phyloP scores from a whole-genome alignment of 1,140 invertebrate genomes.

The Dreissena polymorpha region DNA sequence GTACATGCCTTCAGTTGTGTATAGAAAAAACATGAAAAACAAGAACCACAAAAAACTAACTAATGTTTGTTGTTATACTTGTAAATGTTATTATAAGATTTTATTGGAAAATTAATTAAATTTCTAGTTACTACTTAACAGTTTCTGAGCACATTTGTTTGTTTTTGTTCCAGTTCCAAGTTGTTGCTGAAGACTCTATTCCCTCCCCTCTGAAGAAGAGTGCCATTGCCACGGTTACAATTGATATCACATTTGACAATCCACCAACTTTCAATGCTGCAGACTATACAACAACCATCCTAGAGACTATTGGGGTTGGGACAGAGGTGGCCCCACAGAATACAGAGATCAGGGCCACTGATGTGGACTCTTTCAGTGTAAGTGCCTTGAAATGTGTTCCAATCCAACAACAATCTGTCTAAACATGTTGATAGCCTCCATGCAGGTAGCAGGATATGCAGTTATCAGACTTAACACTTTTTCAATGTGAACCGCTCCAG shows the following conservation, averaged over 20 bases:
- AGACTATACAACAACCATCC: slow-evolving; percentile 89
- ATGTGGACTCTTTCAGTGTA: slow-evolving; percentile 59
- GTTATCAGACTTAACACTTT: too few species aligned
- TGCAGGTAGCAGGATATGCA: not conserved
- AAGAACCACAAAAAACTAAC: too few species aligned
- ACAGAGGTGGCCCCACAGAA: slow-evolving; percentile 35
- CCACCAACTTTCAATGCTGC: slow-evolving; percentile 59
- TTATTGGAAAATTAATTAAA: not conserved
- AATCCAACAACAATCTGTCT: not conserved
- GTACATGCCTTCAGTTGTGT: too few species aligned
- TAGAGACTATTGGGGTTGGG: slow-evolving; percentile 55
- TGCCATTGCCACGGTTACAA: slow-evolving; percentile 60
- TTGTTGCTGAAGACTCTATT: slow-evolving; percentile 49
- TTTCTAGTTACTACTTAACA: not conserved
- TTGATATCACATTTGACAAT: slow-evolving; percentile 70
- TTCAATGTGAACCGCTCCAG: too few species aligned
- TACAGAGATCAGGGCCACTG: slow-evolving; percentile 55
- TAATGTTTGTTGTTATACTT: not conserved
- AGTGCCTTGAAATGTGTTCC: not conserved
- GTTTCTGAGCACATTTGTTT: slow-evolving; percentile 5
- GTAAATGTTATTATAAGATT: not conserved
- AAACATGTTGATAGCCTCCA: not conserved
- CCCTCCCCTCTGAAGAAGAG: slow-evolving; percentile 18
- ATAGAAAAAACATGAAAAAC: too few species aligned
- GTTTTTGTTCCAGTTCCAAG: slow-evolving; percentile 54